These are phyloP conservation scores for Drosophila teissieri DNA, from an alignment of 1,140 invertebrate species.

Conservation along the genomic window DNA sequence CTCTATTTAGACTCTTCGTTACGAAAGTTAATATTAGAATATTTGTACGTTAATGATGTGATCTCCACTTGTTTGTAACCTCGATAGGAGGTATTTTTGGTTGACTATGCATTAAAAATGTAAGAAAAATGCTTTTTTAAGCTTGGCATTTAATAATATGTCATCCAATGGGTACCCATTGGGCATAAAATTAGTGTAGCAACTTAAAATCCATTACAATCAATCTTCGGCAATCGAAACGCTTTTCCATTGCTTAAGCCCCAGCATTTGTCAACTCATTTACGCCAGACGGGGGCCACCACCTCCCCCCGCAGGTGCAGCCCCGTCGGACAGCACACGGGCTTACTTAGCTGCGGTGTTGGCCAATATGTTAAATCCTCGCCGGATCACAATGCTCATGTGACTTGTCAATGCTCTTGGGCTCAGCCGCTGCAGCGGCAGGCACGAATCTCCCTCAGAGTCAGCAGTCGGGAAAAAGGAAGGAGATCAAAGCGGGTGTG, in stretches of 20 bases:
- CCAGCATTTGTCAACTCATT: slow-evolving; percentile 46
- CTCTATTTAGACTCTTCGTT: no score
- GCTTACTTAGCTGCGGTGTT: slow-evolving; percentile 10
- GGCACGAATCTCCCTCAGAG: slow-evolving; percentile 71
- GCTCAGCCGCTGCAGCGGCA: slow-evolving; percentile 6
- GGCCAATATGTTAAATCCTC: slow-evolving; percentile 58
- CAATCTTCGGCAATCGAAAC: background rate
- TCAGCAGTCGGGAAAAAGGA: slow-evolving; percentile 33
- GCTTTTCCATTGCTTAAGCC: slow-evolving; percentile 9
- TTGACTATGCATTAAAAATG: no score
- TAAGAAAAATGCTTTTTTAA: no score
- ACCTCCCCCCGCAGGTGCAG: slow-evolving; percentile 19
- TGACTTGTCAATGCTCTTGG: slow-evolving; percentile 71
- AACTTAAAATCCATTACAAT: background rate
- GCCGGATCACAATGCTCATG: slow-evolving; percentile 68
- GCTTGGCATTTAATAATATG: no score
- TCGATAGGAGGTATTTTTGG: no score
- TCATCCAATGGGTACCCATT: no score
- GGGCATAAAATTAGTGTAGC: background rate
- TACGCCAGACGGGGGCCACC: slow-evolving; percentile 19
- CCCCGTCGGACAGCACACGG: slow-evolving; percentile 12
- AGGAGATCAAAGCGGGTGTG: slow-evolving; percentile 63
- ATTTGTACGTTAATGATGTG: no score
- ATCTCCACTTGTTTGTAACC: no score
- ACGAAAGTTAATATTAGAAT: no score